Evolutionary conservation across 2,797 vertebrate genomes (phyloP).

Genomic region (Malacoctenus gilli): DNA sequence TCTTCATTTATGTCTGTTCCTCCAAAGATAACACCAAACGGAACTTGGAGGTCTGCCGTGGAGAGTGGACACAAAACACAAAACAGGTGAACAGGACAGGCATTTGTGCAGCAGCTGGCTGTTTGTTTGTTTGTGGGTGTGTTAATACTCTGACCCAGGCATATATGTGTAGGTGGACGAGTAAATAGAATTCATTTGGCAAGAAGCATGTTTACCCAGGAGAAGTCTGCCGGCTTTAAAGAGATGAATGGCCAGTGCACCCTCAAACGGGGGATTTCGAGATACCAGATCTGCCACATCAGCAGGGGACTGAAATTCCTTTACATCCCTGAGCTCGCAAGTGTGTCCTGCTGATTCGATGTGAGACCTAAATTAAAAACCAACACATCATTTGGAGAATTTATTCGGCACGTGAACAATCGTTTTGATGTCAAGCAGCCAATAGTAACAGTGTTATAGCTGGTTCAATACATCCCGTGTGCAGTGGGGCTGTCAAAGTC

Average conservation of each 20-base stretch:
- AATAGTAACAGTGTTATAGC: not conserved
- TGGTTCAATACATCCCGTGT: not conserved
- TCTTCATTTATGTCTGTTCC: conserved; percentile 98
- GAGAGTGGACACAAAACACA: conserved; percentile 54
- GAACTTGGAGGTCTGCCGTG: conserved; percentile 82
- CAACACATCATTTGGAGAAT: too few relatives aligned
- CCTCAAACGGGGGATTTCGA: conserved; percentile 77
- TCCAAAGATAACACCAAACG: conserved; percentile 93
- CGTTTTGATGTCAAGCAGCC: not conserved
- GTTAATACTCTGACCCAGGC: too few relatives aligned
- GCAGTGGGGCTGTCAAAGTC: too few relatives aligned
- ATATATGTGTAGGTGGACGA: too few relatives aligned
- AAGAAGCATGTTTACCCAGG: conserved; percentile 80
- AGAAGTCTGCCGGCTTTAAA: conserved; percentile 89
- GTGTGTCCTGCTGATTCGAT: conserved; percentile 88
- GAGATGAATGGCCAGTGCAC: conserved; percentile 90
- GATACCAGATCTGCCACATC: conserved; percentile 78
- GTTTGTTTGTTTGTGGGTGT: too few relatives aligned
- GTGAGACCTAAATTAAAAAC: conserved; percentile 83
- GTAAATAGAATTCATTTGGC: conserved; percentile 5
- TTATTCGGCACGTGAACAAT: too few relatives aligned
- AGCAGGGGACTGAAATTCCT: conserved; percentile 76
- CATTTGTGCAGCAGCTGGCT: not conserved
- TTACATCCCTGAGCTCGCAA: conserved; percentile 86
- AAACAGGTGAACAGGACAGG: conserved; percentile 18